phyloP scores from a whole-genome alignment of 2,113 vertebrate species.

The Phylloscopus trochiloides region DNA sequence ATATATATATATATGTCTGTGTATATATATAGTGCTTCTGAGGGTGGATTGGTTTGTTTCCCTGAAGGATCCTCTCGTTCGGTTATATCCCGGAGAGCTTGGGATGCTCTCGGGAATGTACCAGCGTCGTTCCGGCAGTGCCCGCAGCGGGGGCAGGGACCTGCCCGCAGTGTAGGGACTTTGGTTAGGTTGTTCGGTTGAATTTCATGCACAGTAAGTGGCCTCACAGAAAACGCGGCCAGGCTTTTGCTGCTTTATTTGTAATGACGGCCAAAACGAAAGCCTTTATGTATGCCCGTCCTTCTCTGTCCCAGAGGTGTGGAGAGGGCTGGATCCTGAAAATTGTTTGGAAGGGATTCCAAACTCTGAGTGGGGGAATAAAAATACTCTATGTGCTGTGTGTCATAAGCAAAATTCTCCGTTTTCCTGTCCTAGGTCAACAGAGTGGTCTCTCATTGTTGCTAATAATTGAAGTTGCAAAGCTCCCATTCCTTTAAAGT shows the following conservation, averaged over 20 bases:
- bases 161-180: neutral
- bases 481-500: neutral
- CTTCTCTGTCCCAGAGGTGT: neutral
- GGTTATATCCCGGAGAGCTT: fast-evolving
- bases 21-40: neutral
- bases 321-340: neutral
- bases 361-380: neutral
- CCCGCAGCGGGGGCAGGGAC: neutral
- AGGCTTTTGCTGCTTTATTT: neutral
- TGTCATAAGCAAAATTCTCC: neutral
- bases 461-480: neutral
- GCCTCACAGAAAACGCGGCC: fast-evolving
- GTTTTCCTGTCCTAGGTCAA: neutral
- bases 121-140: fast-evolving
- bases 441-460: fast-evolving
- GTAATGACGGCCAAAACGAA: neutral
- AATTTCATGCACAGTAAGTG: fast-evolving
- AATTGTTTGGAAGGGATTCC: neutral
- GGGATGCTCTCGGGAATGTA: neutral
- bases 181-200: fast-evolving
- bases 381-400: too few species aligned
- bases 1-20: fast-evolving
- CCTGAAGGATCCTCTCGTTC: fast-evolving
- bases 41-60: fast-evolving
- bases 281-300: neutral